Base-by-base conservation (phyloP, 1,140 invertebrate genomes). In the Chironomus tepperi region DNA sequence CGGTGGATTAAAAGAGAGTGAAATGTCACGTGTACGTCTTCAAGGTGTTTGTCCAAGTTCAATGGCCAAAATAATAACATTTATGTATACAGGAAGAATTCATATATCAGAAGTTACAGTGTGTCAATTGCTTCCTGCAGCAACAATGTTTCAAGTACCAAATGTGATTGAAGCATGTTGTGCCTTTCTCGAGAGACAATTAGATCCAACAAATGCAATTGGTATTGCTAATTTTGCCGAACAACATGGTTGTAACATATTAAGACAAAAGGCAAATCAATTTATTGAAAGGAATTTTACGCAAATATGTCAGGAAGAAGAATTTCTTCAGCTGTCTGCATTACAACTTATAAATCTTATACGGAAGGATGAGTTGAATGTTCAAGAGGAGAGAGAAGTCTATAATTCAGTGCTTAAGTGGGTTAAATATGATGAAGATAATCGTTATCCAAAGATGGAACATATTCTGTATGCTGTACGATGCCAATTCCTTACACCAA, bases 171-270 rank as follows among this genome's bases (percentile, higher is more conserved):
- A 95, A 77, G 93, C 93, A 0, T 97, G 94, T 84, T 94, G 93
- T 83, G 89, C 90, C 57, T 97, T 96, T 83, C 84, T 97, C 57
- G 94, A 96, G 84, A 87, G 91, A 34, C 94, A 97, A 82, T 83
- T 97, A 75, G 93, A 96, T 81, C 93, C 94, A n/a, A 93, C 90
- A 75, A 97, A 97, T 83, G 94, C 93, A 19, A 95, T 97, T 75
- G 94, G 95, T 70, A 96, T 97, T 78, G 91, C 93, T 12, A 92
- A 91, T 83, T 97, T 96, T 84, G 93, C 94, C 0, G 93, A 95
- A 80, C 93, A 95, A 80, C 93, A 96, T 80, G 91, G 93, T 24
- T 97, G 94, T 81, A 86, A 87, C 19, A 89, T 92, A 57, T 85
- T 97, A 47, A 90, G 91, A 79, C 87, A 89, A 76, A 95, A 93